These are phyloP conservation scores for Pimpla rufipes DNA, from an alignment of 2,888 invertebrate species.

Conservation along the genomic window DNA sequence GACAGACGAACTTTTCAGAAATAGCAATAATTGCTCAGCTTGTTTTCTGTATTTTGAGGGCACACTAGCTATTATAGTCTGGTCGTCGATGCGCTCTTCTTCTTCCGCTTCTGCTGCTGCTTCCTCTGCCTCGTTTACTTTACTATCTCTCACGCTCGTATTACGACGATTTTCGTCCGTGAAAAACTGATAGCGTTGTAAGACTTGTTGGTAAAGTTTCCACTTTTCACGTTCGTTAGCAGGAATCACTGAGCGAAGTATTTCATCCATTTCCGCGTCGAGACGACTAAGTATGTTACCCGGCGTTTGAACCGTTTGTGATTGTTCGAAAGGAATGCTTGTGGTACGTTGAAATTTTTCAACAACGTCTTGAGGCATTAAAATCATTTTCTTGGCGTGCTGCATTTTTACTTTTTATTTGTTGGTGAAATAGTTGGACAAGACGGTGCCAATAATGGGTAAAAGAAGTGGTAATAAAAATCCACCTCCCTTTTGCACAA, in stretches of 20 bases:
- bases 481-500: constrained; percentile 3
- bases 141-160: too few species aligned
- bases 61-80: background rate
- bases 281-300: constrained; percentile 8
- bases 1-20: background rate
- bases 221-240: constrained; percentile 14
- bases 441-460: constrained; percentile 8
- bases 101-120: too few species aligned
- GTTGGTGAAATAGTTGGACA: constrained; percentile 6
- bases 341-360: background rate
- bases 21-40: background rate
- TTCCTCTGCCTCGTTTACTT: too few species aligned
- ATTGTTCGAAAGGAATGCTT: background rate
- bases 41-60: background rate
- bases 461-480: constrained; percentile 14
- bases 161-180: background rate
- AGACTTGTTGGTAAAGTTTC: constrained; percentile 2
- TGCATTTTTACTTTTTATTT: constrained; percentile 5
- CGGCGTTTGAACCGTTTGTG: constrained; percentile 25
- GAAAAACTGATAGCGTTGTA: constrained; percentile 50
- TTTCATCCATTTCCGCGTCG: constrained; percentile 23
- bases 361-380: constrained; percentile 20
- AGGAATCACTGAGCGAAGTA: constrained; percentile 11
- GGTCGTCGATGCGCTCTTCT: background rate
- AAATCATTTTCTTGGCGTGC: constrained; percentile 28